These are phyloP conservation scores for Keiferia lycopersicella DNA, from an alignment of 2,888 invertebrate species.

Conservation along the genomic window DNA sequence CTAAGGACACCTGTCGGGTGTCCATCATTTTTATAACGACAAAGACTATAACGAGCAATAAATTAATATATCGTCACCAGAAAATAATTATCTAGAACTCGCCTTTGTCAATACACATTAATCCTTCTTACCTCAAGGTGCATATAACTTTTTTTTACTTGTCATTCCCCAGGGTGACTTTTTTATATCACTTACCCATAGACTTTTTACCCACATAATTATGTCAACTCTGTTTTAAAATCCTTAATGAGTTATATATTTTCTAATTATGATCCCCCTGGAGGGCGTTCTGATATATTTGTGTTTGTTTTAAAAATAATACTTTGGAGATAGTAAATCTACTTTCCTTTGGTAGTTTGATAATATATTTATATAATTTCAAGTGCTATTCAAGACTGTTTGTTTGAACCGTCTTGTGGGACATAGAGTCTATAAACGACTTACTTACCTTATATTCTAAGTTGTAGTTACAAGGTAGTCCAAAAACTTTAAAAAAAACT, in stretches of 20 bases:
- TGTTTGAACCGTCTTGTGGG: background rate
- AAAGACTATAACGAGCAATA: background rate
- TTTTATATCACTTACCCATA: conserved; percentile 35
- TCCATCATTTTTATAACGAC: conserved; percentile 5
- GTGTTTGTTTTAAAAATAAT: conserved; percentile 41
- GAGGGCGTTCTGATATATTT: conserved; percentile 49
- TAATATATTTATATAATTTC: conserved; percentile 8
- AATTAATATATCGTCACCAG: conserved; percentile 3
- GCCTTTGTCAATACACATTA: conserved; percentile 16
- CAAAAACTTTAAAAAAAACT: too few relatives aligned
- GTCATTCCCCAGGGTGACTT: conserved; percentile 25
- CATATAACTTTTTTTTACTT: conserved; percentile 28
- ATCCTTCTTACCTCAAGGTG: conserved; percentile 23
- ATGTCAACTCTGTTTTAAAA: conserved; percentile 59
- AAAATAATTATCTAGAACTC: background rate
- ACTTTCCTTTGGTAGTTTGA: background rate
- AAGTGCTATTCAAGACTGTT: background rate
- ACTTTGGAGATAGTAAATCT: background rate
- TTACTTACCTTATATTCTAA: too few relatives aligned
- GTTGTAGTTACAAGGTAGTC: too few relatives aligned
- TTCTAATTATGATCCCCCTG: conserved; percentile 55
- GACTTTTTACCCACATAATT: conserved; percentile 50
- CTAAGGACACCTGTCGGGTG: background rate
- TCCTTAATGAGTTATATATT: conserved; percentile 59
- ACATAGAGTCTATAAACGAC: too few relatives aligned